A percentile compares a stretch with the other conserved stretches of the same genome.
Conservation (phyloP, 1,140 invertebrate species). For the Nixonia krombeini region DNA sequence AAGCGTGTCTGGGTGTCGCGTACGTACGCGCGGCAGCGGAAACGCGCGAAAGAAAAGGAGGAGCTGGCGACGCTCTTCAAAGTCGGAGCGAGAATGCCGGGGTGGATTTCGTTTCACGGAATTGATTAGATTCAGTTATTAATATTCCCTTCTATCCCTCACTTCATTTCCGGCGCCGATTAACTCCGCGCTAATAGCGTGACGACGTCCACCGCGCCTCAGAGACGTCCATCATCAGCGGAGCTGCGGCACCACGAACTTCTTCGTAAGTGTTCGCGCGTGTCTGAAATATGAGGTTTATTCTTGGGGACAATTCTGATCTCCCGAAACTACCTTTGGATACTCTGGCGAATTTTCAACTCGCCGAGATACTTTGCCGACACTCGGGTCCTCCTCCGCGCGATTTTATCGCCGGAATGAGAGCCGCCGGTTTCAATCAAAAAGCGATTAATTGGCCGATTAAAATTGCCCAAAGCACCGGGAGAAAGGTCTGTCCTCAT, state of each 20-base stretch:
- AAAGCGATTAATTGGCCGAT: too few relatives aligned
- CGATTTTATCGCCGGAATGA: too few relatives aligned
- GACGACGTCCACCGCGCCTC: constrained; percentile 63
- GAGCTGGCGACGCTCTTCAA: constrained; percentile 28
- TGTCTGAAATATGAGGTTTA: constrained; percentile 51
- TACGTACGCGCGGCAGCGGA: constrained; percentile 28
- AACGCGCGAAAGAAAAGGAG: constrained; percentile 24
- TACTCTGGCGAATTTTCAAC: constrained; percentile 44
- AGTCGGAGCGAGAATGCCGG: constrained; percentile 42
- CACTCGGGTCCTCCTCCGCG: too few relatives aligned
- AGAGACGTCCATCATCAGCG: constrained; percentile 47
- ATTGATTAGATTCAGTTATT: constrained; percentile 72
- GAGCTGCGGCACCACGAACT: constrained; percentile 42
- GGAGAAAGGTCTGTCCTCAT: too few relatives aligned
- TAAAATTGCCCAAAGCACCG: too few relatives aligned
- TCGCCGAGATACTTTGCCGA: constrained; percentile 17
- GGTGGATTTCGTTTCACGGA: constrained; percentile 64
- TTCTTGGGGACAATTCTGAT: constrained; percentile 49
- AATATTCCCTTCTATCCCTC: constrained; percentile 70
- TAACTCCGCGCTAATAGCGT: constrained; percentile 68
- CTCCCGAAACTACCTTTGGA: constrained; percentile 42
- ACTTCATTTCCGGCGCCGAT: constrained; percentile 69
- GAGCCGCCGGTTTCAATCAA: not conserved
- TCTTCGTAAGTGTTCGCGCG: constrained; percentile 49
- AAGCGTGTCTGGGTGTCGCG: constrained; percentile 30